phyloP scores from a whole-genome alignment of 2,797 vertebrate genomes.

The Microcaecilia unicolor region DNA sequence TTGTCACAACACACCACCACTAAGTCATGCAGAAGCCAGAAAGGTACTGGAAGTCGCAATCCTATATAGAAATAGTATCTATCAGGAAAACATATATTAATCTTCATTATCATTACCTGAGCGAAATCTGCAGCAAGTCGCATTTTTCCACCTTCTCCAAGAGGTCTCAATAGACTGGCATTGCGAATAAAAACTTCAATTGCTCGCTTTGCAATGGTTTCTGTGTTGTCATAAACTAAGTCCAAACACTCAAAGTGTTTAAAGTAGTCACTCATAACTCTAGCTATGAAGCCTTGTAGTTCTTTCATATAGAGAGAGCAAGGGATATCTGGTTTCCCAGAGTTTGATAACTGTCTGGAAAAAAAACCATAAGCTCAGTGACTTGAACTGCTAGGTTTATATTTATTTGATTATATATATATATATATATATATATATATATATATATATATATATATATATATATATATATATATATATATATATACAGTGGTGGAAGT shows the following conservation, averaged over 20 bases:
- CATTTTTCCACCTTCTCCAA: slow-evolving; percentile 92
- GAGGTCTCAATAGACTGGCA: slow-evolving; percentile 77
- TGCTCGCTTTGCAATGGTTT: slow-evolving; percentile 78
- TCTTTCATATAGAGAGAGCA: slow-evolving; percentile 97
- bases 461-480: too few species aligned
- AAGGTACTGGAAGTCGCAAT: too few species aligned
- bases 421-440: too few species aligned
- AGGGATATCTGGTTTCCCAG: slow-evolving; percentile 74
- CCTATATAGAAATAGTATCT: too few species aligned
- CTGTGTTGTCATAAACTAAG: slow-evolving; percentile 84
- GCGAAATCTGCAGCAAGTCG: slow-evolving; percentile 89
- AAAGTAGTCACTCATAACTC: slow-evolving; percentile 90
- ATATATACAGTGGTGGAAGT: too few species aligned
- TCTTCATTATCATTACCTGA: slow-evolving; percentile 73
- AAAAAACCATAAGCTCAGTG: neutral
- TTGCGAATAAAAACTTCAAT: slow-evolving; percentile 85
- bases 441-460: too few species aligned
- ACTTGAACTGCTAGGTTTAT: slow-evolving; percentile 9
- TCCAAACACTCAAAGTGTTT: slow-evolving; percentile 81
- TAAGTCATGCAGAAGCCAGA: too few species aligned
- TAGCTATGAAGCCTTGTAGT: slow-evolving; percentile 85
- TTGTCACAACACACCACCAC: too few species aligned
- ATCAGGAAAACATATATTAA: too few species aligned
- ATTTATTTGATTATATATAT: too few species aligned
- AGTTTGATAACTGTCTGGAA: slow-evolving; percentile 59